Conservation (phyloP, 2,888 invertebrate genomes). For the Ischnus inquisitorius region DNA sequence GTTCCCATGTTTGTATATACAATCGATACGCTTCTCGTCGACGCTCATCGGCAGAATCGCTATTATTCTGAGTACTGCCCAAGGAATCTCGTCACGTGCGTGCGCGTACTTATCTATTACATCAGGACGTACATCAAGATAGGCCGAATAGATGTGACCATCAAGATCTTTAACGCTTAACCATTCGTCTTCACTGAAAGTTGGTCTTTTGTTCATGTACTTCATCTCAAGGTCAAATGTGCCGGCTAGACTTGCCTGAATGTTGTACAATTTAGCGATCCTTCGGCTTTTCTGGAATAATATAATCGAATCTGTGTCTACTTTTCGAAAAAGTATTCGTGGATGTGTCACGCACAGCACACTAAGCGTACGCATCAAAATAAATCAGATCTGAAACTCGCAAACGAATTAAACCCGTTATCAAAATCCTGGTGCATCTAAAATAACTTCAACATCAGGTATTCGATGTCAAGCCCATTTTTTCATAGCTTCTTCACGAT, state of each 20-base stretch:
- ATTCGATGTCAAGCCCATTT: no score
- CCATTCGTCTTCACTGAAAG: slow-evolving; percentile 65
- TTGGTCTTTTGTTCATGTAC: slow-evolving; percentile 55
- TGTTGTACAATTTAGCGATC: slow-evolving; percentile 57
- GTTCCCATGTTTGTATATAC: slow-evolving; percentile 70
- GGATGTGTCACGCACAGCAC: neutral
- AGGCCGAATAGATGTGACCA: slow-evolving; percentile 84
- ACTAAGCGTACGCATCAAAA: no score
- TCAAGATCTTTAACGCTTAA: slow-evolving; percentile 54
- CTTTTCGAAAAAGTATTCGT: neutral
- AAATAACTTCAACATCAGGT: no score
- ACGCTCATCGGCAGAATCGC: slow-evolving; percentile 68
- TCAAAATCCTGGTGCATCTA: no score
- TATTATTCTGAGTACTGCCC: slow-evolving; percentile 71
- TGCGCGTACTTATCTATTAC: slow-evolving; percentile 71
- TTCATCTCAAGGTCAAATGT: slow-evolving; percentile 64
- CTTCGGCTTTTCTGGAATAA: slow-evolving; percentile 57
- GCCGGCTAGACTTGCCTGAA: slow-evolving; percentile 58
- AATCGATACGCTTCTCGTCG: slow-evolving; percentile 52
- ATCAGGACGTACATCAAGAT: slow-evolving; percentile 84
- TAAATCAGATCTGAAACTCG: no score
- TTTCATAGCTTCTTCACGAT: no score
- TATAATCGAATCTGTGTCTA: neutral
- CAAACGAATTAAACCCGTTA: no score
- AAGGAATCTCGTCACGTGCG: slow-evolving; percentile 38